Conservation (phyloP, 1,140 invertebrate species). For the Notospermus geniculatus region DNA sequence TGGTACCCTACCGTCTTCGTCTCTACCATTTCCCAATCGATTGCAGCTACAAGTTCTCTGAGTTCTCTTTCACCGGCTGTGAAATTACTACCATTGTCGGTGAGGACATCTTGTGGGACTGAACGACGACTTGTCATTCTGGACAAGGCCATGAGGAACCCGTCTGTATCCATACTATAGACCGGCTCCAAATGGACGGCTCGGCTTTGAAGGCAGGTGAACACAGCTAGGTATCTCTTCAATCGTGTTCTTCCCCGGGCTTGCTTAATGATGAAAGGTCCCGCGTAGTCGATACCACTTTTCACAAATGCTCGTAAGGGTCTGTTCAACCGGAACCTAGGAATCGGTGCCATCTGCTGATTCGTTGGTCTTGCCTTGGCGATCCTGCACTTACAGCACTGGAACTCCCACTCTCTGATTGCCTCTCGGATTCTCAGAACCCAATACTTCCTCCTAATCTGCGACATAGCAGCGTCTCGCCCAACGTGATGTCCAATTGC, state of each 20-base stretch:
- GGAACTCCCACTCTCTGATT: neutral
- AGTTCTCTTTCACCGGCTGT: conserved; percentile 13
- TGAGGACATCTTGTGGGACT: conserved; percentile 3
- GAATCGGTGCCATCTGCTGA: neutral
- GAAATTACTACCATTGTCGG: conserved; percentile 25
- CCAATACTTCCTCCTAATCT: conserved; percentile 2
- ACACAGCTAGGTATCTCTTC: too few relatives aligned
- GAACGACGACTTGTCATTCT: conserved; percentile 10
- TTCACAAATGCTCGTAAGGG: too few relatives aligned
- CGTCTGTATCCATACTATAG: too few relatives aligned
- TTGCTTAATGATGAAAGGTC: conserved; percentile 19
- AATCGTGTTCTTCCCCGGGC: conserved; percentile 11
- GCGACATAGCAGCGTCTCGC: neutral
- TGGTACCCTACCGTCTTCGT: neutral
- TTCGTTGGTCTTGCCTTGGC: neutral
- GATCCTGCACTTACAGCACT: conserved; percentile 6
- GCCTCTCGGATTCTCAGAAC: neutral
- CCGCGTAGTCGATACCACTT: conserved; percentile 16
- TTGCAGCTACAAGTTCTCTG: neutral
- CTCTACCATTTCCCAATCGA: too few relatives aligned
- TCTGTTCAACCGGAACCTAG: neutral
- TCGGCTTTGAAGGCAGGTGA: too few relatives aligned
- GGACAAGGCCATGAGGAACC: conserved; percentile 15
- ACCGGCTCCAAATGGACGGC: too few relatives aligned
- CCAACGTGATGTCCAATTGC: neutral